Evolutionary conservation across 2,888 invertebrate species (phyloP).

Genomic region (Argynnis bischoffii): DNA sequence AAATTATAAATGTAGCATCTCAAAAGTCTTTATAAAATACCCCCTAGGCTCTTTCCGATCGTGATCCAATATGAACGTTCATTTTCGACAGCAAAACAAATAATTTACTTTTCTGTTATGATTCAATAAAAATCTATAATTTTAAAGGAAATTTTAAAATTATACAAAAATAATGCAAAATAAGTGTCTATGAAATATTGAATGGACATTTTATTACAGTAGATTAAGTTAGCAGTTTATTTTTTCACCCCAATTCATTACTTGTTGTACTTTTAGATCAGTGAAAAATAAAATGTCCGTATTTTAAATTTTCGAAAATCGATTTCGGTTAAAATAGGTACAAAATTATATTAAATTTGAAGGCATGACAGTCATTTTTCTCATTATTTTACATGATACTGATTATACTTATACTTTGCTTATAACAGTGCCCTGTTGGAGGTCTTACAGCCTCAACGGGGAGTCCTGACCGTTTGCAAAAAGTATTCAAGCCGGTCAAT

Average conservation of each 20-base stretch:
- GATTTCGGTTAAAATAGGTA: too few relatives aligned
- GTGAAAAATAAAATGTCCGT: too few relatives aligned
- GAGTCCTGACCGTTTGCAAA: conserved; percentile 14
- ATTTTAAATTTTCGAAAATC: too few relatives aligned
- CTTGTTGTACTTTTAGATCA: too few relatives aligned
- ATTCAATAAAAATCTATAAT: conserved; percentile 4
- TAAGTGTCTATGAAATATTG: too few relatives aligned
- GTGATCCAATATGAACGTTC: conserved; percentile 9
- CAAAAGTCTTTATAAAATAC: not conserved
- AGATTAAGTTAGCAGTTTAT: too few relatives aligned
- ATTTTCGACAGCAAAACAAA: conserved; percentile 13
- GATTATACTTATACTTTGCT: not conserved
- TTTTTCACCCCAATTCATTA: too few relatives aligned
- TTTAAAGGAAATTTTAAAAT: too few relatives aligned
- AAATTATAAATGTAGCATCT: not conserved
- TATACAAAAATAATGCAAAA: too few relatives aligned
- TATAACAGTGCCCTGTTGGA: conserved; percentile 16
- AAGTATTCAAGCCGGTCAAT: conserved; percentile 3
- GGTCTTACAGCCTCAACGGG: conserved; percentile 4
- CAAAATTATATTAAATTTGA: not conserved
- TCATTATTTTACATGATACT: not conserved
- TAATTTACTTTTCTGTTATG: conserved; percentile 8
- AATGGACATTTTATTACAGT: too few relatives aligned
- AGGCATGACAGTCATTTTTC: too few relatives aligned
- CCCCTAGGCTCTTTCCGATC: not conserved